phyloP scores from a whole-genome alignment of 2,113 vertebrate species.

The Scopus umbretta region DNA sequence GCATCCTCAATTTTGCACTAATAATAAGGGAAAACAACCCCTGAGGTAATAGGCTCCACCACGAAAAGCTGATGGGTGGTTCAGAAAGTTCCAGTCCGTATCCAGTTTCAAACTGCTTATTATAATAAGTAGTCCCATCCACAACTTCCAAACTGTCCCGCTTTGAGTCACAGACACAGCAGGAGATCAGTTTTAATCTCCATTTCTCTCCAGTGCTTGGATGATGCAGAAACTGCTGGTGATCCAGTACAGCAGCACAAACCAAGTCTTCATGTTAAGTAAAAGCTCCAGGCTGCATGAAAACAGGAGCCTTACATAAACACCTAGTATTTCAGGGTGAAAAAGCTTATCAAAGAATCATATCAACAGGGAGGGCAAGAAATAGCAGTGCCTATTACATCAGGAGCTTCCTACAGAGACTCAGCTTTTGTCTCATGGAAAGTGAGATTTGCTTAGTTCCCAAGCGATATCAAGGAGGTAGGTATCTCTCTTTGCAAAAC shows the following conservation, averaged over 20 bases:
- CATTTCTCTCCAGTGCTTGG: neutral
- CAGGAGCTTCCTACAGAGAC: neutral
- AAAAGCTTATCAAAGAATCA: neutral
- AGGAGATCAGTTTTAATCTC: neutral
- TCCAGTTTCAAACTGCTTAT: neutral
- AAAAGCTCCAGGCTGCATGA: neutral
- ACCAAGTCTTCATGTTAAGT: neutral
- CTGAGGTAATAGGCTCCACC: neutral
- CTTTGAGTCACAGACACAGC: neutral
- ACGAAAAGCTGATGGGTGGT: neutral
- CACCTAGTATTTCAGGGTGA: neutral
- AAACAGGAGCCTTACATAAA: neutral
- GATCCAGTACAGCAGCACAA: neutral
- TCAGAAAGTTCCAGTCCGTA: neutral
- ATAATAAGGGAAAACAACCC: neutral
- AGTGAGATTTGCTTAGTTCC: neutral
- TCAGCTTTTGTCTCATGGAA: neutral
- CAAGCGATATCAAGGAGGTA: neutral
- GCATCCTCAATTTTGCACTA: neutral
- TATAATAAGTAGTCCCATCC: neutral
- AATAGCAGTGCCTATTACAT: neutral
- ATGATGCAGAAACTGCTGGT: neutral
- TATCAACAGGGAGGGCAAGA: neutral
- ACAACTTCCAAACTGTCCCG: neutral
- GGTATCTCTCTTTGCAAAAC: neutral